Conservation (phyloP, 2,888 invertebrate genomes). For the Malthinus seriepunctatus region DNA sequence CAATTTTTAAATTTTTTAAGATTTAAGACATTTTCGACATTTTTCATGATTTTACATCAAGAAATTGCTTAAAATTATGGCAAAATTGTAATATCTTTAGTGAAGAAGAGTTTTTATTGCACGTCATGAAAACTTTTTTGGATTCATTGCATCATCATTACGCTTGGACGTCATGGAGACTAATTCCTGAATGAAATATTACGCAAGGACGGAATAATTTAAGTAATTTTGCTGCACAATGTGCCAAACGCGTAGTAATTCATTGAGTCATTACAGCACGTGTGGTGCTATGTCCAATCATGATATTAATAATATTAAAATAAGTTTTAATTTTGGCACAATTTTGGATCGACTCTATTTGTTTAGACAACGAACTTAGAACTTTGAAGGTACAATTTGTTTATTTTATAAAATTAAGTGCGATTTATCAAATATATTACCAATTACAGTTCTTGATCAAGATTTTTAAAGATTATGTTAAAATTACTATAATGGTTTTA, state of each 20-base stretch:
- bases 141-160: too few species aligned
- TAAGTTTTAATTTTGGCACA: slow-evolving; percentile 7
- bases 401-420: not conserved
- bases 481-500: slow-evolving; percentile 51
- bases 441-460: not conserved
- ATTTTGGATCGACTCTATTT: not conserved
- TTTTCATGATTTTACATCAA: too few species aligned
- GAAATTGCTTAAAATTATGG: too few species aligned
- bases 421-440: too few species aligned
- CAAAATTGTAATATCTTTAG: too few species aligned
- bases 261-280: not conserved
- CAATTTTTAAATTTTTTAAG: too few species aligned
- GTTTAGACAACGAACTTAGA: not conserved
- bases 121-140: too few species aligned
- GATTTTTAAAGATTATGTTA: slow-evolving; percentile 1
- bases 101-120: too few species aligned
- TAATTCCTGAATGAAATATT: too few species aligned
- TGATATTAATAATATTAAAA: not conserved
- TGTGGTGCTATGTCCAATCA: not conserved
- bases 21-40: too few species aligned
- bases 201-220: too few species aligned
- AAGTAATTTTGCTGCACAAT: not conserved
- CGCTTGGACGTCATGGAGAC: too few species aligned
- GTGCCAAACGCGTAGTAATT: slow-evolving; percentile 6
- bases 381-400: not conserved